A percentile compares a stretch with the other conserved stretches of the same genome.
phyloP scores from a whole-genome alignment of 2,113 vertebrate species.

The Forbesichthys papilliferus region DNA sequence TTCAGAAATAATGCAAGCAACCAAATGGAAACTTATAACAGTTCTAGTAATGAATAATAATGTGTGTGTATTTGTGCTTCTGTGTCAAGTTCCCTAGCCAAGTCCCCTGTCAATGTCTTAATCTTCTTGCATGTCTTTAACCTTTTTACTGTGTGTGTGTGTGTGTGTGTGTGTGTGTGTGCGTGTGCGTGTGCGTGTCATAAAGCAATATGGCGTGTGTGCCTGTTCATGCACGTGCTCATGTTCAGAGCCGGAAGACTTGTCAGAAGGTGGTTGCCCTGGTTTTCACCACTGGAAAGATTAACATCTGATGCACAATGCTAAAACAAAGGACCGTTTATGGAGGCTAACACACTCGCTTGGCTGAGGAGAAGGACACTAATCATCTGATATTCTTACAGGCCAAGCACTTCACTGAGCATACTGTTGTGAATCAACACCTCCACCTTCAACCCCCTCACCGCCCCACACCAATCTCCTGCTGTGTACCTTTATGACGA shows the following conservation, averaged over 20 bases:
- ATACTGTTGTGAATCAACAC: conserved; percentile 14
- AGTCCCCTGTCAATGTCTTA: not conserved
- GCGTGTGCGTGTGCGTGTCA: conserved; percentile 26
- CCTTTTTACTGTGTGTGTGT: conserved; percentile 8
- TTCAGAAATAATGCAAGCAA: not conserved
- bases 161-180: conserved; percentile 40
- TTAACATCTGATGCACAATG: conserved; percentile 50
- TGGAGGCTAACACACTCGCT: too few species aligned
- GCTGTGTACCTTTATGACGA: not conserved
- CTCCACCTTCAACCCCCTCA: not conserved
- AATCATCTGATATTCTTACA: conserved; percentile 1
- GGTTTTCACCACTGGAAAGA: conserved; percentile 66
- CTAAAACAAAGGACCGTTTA: conserved; percentile 32
- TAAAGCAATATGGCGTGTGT: conserved; percentile 24
- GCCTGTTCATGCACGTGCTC: conserved; percentile 47
- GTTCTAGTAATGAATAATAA: conserved; percentile 24
- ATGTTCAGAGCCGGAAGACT: conserved; percentile 50
- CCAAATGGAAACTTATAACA: conserved; percentile 24
- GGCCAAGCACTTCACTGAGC: not conserved
- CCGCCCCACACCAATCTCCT: not conserved
- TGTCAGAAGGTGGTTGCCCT: conserved; percentile 67
- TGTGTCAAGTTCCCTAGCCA: conserved; percentile 3
- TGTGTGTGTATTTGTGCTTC: conserved; percentile 32
- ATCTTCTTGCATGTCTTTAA: conserved; percentile 17
- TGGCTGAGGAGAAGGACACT: not conserved